phyloP scores from a whole-genome alignment of 2,888 invertebrate genomes.

The Metacarcinus magister region DNA sequence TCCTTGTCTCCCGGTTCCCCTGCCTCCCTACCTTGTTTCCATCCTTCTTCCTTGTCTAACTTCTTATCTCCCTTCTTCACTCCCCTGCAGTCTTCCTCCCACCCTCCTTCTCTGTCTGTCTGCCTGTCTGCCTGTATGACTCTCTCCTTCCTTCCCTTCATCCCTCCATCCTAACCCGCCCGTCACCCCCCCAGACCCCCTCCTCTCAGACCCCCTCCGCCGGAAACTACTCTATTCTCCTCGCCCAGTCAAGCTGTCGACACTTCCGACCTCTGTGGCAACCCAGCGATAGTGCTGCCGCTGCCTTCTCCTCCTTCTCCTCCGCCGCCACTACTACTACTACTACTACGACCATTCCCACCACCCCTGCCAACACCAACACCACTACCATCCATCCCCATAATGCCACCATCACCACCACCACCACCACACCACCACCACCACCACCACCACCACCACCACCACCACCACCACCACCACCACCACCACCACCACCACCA shows the following conservation, averaged over 20 bases:
- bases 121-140: background rate
- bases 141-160: background rate
- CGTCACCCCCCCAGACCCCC: background rate
- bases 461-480: background rate
- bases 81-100: background rate
- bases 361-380: background rate
- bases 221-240: conserved; percentile 71
- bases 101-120: background rate
- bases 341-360: background rate
- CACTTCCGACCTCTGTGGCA: conserved; percentile 67
- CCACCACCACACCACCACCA: background rate
- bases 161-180: conserved; percentile 23
- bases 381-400: background rate
- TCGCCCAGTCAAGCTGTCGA: conserved; percentile 73
- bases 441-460: background rate
- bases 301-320: background rate
- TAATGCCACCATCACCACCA: background rate
- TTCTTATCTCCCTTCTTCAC: background rate
- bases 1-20: background rate
- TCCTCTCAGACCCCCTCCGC: background rate
- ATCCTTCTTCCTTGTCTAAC: background rate
- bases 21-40: background rate
- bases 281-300: conserved; percentile 33
- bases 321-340: background rate
- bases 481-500: background rate